A percentile compares a stretch with the other conserved stretches of the same genome.
These are phyloP conservation scores for Hydropotes inermis DNA, from an alignment of 2,113 vertebrate species.

Conservation along the genomic window DNA sequence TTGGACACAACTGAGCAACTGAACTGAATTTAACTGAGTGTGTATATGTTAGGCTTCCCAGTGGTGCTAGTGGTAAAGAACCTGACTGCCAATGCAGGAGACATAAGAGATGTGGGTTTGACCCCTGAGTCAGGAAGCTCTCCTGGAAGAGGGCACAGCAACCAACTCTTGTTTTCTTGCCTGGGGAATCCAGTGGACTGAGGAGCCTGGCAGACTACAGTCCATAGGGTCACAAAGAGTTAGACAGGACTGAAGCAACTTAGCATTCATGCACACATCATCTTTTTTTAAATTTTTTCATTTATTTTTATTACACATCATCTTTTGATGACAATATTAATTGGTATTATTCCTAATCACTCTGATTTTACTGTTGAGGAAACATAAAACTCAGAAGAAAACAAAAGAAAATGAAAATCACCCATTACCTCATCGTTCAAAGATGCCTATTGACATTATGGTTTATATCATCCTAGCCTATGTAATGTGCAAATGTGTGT, in stretches of 20 bases:
- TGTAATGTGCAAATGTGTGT: not conserved
- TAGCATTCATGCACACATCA: not conserved
- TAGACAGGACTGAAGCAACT: not conserved
- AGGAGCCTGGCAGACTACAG: not conserved
- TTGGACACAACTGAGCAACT: rapidly evolving
- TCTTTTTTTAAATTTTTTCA: not conserved
- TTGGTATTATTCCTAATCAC: not conserved
- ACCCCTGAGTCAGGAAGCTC: not conserved
- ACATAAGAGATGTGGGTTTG: not conserved
- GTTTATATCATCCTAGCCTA: not conserved
- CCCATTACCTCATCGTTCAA: not conserved
- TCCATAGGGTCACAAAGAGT: not conserved
- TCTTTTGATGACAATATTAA: not conserved
- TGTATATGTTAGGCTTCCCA: not conserved
- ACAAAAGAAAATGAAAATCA: not conserved
- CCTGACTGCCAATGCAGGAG: not conserved
- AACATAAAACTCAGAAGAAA: not conserved
- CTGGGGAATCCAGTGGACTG: not conserved
- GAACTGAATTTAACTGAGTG: not conserved
- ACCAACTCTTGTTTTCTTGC: not conserved
- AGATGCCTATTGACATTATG: not conserved
- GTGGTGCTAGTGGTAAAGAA: not conserved
- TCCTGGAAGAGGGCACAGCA: not conserved
- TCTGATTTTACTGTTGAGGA: not conserved
- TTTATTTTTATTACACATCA: not conserved